A percentile compares a stretch with the other conserved stretches of the same genome.
Conservation (phyloP, 2,797 vertebrate species). For the Rhynchotus rufescens region DNA sequence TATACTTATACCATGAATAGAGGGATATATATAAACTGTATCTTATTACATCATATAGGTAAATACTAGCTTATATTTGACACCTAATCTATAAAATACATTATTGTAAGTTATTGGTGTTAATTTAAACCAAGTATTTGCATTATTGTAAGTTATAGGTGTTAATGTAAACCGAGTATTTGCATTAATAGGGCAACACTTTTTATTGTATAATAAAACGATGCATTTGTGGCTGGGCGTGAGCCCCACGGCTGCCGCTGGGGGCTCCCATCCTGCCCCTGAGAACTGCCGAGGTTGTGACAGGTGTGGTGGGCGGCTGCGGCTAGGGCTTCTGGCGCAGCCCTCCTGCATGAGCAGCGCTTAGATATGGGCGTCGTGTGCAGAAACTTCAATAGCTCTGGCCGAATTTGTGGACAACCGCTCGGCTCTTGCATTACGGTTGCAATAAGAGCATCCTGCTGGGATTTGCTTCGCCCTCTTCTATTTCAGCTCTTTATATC, state of each 20-base stretch:
- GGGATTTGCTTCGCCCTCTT: background rate
- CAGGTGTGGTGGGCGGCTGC: no score
- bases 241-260: no score
- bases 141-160: background rate
- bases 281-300: no score
- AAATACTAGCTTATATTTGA: background rate
- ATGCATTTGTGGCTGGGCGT: no score
- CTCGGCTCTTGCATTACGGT: rapidly evolving
- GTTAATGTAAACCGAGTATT: background rate
- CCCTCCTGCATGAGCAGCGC: no score
- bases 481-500: background rate
- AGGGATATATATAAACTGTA: background rate
- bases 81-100: no score
- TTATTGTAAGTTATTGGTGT: background rate
- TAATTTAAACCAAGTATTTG: background rate
- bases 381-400: background rate
- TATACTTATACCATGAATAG: background rate
- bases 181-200: background rate
- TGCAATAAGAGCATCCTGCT: background rate
- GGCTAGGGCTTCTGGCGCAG: no score
- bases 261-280: no score
- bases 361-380: background rate
- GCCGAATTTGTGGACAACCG: background rate
- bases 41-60: background rate
- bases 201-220: background rate